phyloP scores from a whole-genome alignment of 2,797 vertebrate genomes.

The Alfaro cultratus region DNA sequence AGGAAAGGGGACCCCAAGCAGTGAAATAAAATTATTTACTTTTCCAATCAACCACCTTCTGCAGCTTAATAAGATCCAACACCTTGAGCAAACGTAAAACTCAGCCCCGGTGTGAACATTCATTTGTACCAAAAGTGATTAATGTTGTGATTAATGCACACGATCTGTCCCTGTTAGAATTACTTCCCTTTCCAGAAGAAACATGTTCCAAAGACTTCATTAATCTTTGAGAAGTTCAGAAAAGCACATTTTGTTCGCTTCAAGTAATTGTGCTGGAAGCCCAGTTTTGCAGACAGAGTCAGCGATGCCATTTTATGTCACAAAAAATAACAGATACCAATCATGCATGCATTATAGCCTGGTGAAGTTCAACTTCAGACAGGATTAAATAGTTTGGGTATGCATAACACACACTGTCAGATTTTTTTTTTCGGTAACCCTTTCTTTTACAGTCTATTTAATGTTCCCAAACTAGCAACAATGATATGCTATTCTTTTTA shows the following conservation, averaged over 20 bases:
- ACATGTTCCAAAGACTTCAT: slow-evolving; percentile 56
- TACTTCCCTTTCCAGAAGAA: slow-evolving; percentile 44
- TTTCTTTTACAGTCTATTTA: too few species aligned
- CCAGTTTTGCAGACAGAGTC: neutral
- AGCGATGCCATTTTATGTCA: neutral
- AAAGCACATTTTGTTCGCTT: slow-evolving; percentile 31
- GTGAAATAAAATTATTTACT: neutral
- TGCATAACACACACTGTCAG: neutral
- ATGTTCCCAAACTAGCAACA: too few species aligned
- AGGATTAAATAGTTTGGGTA: neutral
- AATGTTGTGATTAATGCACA: slow-evolving; percentile 57
- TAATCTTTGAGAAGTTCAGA: slow-evolving; percentile 58
- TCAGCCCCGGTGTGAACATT: slow-evolving; percentile 25
- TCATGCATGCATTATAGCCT: neutral
- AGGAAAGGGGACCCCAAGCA: neutral
- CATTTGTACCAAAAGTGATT: slow-evolving; percentile 56
- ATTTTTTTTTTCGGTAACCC: too few species aligned
- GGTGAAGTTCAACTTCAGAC: neutral
- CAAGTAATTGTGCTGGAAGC: slow-evolving; percentile 30
- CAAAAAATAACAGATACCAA: neutral
- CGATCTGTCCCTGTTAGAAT: slow-evolving; percentile 52
- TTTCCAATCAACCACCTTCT: slow-evolving; percentile 1
- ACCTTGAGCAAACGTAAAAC: slow-evolving; percentile 9
- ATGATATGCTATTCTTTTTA: too few species aligned
- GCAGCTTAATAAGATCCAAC: slow-evolving; percentile 6